Base-by-base conservation (phyloP, 2,113 vertebrate genomes). In the Corythornis madagascariensis region DNA sequence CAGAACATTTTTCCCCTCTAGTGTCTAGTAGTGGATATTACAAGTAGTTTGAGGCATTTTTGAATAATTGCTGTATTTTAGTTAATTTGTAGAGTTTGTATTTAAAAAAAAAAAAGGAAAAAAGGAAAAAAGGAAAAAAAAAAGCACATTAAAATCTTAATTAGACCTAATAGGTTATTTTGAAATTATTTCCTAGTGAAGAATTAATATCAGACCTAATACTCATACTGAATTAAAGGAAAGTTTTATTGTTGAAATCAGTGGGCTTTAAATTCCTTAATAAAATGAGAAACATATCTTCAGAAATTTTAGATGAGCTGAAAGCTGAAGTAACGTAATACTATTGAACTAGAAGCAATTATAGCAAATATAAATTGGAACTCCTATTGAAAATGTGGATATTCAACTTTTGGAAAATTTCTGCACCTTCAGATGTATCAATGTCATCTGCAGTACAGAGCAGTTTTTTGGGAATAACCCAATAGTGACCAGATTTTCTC, bases 1-100 rank as follows among this genome's bases (percentile, higher is more conserved):
- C 2, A 5, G 87, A 90, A 86, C 86, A 59, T 95, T 96, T 96
- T 97, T 96, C 53, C 89, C 96, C 87, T 96, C 91, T 96, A 94
- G 92, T 93, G 91, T 94, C 80, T 87, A 25, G 31, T 43, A 88
- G 55, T 35, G 69, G 69, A 95, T 95, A 97, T 91, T 78, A 85
- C 93, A 95, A 63, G 4, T 11, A 63, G 14, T 74, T 80, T 35
- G 84, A 73, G 20, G 22, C 4, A 55, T 28, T 93, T 86, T 74
- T 91, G 10, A 31, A 67, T 16, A 86, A 73, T 80, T 61, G 21
- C 4, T 59, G 7, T 19, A 67, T 57, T 48, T 66, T 69, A 70
- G 53, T 63, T 17, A 19, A 74, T 61, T 31, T 73, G 16, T 21
- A 76, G 22, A 11, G 38, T 38, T 38, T 38, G 38, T 38, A 38